Conservation (phyloP, 1,140 invertebrate genomes). For the Myzus persicae region DNA sequence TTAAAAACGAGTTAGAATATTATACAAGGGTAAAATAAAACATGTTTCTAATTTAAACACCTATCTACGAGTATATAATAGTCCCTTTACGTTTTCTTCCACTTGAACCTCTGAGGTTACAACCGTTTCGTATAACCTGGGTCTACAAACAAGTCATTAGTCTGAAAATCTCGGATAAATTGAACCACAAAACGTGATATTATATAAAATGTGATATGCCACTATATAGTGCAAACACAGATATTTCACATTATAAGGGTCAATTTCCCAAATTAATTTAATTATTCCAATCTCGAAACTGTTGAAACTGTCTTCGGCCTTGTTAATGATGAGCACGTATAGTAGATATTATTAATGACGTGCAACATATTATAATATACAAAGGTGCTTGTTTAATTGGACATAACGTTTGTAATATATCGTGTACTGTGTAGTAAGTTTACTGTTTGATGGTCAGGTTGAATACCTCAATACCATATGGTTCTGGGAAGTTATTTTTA, state of each 20-base stretch:
- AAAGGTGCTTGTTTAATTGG: not conserved
- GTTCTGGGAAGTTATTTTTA: too few species aligned
- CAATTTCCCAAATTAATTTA: not conserved
- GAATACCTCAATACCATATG: not conserved
- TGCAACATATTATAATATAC: not conserved
- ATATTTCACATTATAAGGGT: not conserved
- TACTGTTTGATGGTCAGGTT: not conserved
- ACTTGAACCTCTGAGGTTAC: not conserved
- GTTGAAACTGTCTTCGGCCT: not conserved
- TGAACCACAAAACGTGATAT: too few species aligned
- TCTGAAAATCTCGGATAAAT: not conserved
- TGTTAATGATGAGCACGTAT: not conserved
- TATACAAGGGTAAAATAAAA: too few species aligned
- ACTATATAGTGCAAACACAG: not conserved
- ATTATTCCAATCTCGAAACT: not conserved
- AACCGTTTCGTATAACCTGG: not conserved
- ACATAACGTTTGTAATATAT: not conserved
- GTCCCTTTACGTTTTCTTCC: not conserved
- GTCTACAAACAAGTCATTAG: not conserved
- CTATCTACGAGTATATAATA: not conserved
- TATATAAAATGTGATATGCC: too few species aligned
- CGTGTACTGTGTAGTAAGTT: not conserved
- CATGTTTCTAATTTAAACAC: not conserved
- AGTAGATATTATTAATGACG: not conserved
- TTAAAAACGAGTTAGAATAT: too few species aligned